Conservation (phyloP, 2,888 invertebrate genomes). For the Dioctria linearis region DNA sequence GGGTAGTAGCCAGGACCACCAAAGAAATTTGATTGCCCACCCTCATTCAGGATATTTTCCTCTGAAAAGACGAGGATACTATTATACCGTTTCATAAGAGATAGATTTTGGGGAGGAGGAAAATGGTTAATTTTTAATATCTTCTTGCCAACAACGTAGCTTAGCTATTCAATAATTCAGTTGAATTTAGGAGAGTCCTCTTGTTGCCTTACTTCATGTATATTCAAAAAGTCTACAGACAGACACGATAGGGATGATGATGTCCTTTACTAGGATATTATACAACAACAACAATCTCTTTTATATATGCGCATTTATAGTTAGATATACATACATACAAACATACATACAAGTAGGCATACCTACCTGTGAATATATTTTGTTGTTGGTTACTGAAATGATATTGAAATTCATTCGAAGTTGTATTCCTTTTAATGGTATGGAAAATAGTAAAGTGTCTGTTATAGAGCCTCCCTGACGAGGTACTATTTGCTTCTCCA, state of each 20-base stretch:
- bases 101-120: conserved; percentile 10
- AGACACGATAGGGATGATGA: background rate
- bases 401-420: conserved; percentile 34
- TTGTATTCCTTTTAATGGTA: conserved; percentile 23
- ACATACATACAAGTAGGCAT: too few species aligned
- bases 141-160: background rate
- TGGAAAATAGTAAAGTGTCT: background rate
- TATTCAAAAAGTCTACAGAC: background rate
- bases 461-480: background rate
- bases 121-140: conserved; percentile 39
- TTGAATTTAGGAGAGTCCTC: conserved; percentile 17
- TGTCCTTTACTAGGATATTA: background rate
- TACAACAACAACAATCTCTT: background rate
- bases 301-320: background rate
- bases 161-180: conserved; percentile 36
- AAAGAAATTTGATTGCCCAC: conserved; percentile 33
- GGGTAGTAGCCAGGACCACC: background rate
- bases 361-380: too few species aligned
- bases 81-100: background rate
- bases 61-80: background rate
- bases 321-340: too few species aligned
- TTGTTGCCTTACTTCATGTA: background rate
- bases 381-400: conserved; percentile 18
- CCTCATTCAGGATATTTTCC: background rate
- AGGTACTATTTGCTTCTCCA: background rate